Conservation (phyloP, 2,797 vertebrate species). For the Callimico goeldii region DNA sequence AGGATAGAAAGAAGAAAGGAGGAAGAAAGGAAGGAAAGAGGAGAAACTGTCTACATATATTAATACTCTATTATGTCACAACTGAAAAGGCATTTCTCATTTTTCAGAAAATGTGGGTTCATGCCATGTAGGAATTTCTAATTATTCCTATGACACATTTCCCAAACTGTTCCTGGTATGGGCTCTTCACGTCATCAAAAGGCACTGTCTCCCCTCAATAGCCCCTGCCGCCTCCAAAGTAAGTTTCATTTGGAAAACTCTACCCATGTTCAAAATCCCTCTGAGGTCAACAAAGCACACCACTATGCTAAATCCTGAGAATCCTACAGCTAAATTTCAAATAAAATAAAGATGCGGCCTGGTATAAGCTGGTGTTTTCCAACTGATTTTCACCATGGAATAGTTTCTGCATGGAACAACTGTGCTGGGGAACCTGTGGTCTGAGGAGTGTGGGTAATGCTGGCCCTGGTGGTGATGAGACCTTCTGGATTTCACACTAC, state of each 20-base stretch:
- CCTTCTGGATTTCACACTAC: background rate
- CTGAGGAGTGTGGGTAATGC: background rate
- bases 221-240: background rate
- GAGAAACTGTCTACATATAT: background rate
- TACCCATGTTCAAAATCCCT: background rate
- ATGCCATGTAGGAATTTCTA: background rate
- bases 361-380: background rate
- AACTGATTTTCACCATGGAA: background rate
- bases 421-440: background rate
- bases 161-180: background rate
- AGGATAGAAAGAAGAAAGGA: background rate
- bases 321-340: conserved; percentile 4
- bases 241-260: background rate
- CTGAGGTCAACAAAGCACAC: background rate
- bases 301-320: background rate
- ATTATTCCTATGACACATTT: background rate
- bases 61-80: background rate
- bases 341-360: background rate
- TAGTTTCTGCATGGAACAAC: background rate
- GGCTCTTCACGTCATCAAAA: background rate
- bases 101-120: background rate
- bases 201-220: background rate
- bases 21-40: too few species aligned
- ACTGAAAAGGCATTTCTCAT: conserved; percentile 1
- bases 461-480: background rate